Evolutionary conservation across 1,140 invertebrate genomes (phyloP), one percentile per base, ranked within the genome.

Genomic region (Drosophila sp.): DNA sequence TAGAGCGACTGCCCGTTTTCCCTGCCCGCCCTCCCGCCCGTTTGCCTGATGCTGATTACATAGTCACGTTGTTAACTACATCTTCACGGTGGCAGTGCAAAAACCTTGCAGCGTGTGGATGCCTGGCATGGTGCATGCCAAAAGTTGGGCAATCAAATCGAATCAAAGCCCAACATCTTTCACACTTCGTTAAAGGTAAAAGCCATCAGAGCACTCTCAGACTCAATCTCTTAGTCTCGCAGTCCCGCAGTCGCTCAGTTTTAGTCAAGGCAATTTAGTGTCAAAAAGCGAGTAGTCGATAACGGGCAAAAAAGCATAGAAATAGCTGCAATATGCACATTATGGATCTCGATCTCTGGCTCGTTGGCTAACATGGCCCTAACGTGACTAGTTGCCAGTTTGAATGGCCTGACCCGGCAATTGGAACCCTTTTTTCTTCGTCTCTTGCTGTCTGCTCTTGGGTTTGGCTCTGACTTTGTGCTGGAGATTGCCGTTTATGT

Each of bases 31-130:
- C 2, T 2, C 1, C 35, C 25, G 33, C 33, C 23, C 25, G 2
- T 6, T 30, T 8, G 44, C 60, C 61, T 63, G 83, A 82, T 84
- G 84, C 72, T 89, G 84, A 89, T 87, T 87, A 87, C 80, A 87
- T 80, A 83, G 84, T 89, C 84, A 89, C 84, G 83, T 89, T 89
- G 83, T 89, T 89, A 83, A 87, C 84, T 87, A 89, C 83, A 87
- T 89, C 84, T 89, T 87, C 80, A 83, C 84, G 84, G 79, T 80
- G 83, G 63, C 44, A 50, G 44, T 66, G 65, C 75, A 65, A 68
- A 78, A 71, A 80, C 72, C 76, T 79, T 72, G 67, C 57, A 81
- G 83, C 83, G 83, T 86, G 79, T 86, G 83, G 83, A 68, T 70
- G 61, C 40, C 40, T 83, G 82, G 66, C 62, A 65, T 76, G 65